Conservation (phyloP, 2,113 vertebrate species). For the Rissa tridactyla region DNA sequence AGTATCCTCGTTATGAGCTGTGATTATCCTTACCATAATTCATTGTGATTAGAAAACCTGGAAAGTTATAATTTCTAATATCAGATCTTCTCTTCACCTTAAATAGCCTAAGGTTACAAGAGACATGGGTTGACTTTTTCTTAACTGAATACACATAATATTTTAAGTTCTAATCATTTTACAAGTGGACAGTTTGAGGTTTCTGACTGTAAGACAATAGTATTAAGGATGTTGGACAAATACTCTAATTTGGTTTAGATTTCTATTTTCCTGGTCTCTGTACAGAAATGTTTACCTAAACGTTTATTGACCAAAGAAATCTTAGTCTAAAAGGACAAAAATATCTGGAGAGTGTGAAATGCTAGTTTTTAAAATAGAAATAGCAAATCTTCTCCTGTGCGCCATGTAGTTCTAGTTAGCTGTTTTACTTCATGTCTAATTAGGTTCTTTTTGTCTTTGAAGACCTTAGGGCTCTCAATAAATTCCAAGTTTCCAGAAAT, state of each 20-base stretch:
- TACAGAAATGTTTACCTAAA: neutral
- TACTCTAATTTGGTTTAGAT: neutral
- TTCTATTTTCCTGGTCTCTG: neutral
- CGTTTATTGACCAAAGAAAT: neutral
- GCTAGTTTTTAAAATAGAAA: neutral
- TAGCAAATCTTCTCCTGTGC: neutral
- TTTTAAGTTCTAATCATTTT: neutral
- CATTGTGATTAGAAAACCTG: neutral
- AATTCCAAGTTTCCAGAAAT: slow-evolving; percentile 31
- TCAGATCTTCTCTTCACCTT: neutral
- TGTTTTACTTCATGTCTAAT: neutral
- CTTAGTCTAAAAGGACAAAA: neutral
- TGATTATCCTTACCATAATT: neutral
- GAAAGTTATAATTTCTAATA: neutral
- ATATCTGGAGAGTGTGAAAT: neutral
- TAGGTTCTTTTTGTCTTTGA: neutral
- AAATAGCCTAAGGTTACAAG: neutral
- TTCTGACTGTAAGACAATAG: neutral
- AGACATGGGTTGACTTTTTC: neutral
- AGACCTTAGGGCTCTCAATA: neutral
- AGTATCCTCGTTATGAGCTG: neutral
- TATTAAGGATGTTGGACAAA: neutral
- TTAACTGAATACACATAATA: neutral
- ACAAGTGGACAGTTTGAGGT: neutral
- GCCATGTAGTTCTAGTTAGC: neutral